Base-by-base conservation (phyloP, 2,113 vertebrate genomes). In the Hydrolagus affinis region DNA sequence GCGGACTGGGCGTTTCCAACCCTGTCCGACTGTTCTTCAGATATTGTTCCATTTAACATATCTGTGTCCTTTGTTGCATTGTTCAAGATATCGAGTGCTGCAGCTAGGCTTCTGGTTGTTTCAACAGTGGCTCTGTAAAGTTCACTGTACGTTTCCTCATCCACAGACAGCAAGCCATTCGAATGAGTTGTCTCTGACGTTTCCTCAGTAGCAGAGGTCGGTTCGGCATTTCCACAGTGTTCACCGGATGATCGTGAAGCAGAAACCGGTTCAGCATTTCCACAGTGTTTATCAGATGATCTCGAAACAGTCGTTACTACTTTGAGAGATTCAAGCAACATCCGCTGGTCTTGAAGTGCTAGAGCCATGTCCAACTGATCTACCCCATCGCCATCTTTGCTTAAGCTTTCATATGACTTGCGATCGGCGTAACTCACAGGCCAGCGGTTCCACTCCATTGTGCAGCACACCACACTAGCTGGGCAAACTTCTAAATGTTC, bases 381-480 rank as follows among this genome's bases (percentile, higher is more conserved):
- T 85, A 95, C 96, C 91, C 97, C 95, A 89, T 97, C 96, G 85
- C 96, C 95, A 77, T 97, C 96, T 88, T 92, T 94, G 89, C 97
- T 98, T 85, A 98, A 90, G 89, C 94, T 96, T 91, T 98, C 96
- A 0, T 98, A 98, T 0, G 97, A 98, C 85, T 95, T 96, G 86
- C 97, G 94, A 89, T 98, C 96, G 86, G 96, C 93, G 0, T 96
- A 95, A 90, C 96, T 97, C 87, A 99, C 93, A 0, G 97, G 97
- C 97, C 97, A 98, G 87, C 97, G 94, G 86, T 99, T 99, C 98
- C 98, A 99, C 88, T 99, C 97, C 98, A 99, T 99, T 21, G 97
- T 98, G 91, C 98, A 99, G 90, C 96, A 97, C 3, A 99, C 96
- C 66, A 98, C 96, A 60, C 97, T 97, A 68, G 98, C 98, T 15